Evolutionary conservation across 2,888 invertebrate species (phyloP).

Genomic region (Ceraclea dissimilis): DNA sequence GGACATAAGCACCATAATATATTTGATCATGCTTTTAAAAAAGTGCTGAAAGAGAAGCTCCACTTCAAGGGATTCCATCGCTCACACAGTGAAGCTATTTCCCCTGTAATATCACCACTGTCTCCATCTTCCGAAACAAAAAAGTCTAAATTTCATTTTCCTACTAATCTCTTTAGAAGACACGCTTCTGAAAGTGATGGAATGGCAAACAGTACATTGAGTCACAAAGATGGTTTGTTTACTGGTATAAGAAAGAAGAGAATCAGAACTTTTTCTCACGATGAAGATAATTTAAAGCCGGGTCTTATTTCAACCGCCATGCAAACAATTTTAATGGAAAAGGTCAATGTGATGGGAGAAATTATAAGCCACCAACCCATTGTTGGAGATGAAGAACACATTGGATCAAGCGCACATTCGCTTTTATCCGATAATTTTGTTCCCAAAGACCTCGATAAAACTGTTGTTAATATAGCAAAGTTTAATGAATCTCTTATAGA

Average conservation of each 20-base stretch:
- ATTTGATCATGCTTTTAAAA: constrained; percentile 14
- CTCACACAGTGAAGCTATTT: constrained; percentile 6
- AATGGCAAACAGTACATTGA: constrained; percentile 15
- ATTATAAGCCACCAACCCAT: constrained; percentile 25
- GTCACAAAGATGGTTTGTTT: constrained; percentile 11
- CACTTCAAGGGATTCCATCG: constrained; percentile 11
- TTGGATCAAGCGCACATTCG: constrained; percentile 4
- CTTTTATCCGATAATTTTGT: constrained; percentile 4
- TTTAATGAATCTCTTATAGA: constrained; percentile 8
- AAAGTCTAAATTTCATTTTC: constrained; percentile 26
- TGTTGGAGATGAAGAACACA: constrained; percentile 23
- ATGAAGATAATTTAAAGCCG: constrained; percentile 30
- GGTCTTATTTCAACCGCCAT: constrained; percentile 48
- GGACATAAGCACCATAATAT: constrained; percentile 12
- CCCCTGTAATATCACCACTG: constrained; percentile 15
- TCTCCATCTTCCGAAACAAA: constrained; percentile 17
- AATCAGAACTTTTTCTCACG: constrained; percentile 24
- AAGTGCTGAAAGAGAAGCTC: constrained; percentile 12
- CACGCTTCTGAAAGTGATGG: constrained; percentile 24
- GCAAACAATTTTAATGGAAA: constrained; percentile 50
- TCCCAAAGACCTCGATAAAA: constrained; percentile 3
- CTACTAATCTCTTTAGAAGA: constrained; percentile 22
- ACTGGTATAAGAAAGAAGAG: constrained; percentile 15
- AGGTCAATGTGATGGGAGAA: constrained; percentile 37
- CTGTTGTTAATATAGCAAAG: constrained; percentile 6